Conservation (phyloP, 2,888 invertebrate genomes). For the Acrobasis suavella region DNA sequence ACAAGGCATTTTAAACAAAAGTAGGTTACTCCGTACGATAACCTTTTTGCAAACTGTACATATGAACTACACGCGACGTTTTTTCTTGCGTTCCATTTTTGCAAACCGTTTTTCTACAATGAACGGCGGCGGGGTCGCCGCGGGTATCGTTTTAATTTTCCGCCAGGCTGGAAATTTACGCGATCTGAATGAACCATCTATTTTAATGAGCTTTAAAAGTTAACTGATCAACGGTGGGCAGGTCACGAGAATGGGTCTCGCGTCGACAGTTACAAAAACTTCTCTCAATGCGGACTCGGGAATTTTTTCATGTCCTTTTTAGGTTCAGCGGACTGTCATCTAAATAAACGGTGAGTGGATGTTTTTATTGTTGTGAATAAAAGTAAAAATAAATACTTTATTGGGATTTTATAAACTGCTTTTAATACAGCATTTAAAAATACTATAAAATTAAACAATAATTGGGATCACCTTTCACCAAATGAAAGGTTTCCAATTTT, state of each 20-base stretch:
- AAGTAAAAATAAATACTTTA: not conserved
- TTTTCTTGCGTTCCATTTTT: constrained; percentile 59
- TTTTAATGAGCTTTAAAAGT: constrained; percentile 81
- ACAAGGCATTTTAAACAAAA: constrained; percentile 32
- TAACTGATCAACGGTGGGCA: constrained; percentile 65
- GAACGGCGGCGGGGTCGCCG: constrained; percentile 51
- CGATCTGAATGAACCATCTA: constrained; percentile 77
- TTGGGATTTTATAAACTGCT: not conserved
- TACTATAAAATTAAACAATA: not conserved
- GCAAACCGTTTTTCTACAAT: constrained; percentile 53
- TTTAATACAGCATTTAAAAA: not conserved
- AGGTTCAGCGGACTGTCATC: not conserved
- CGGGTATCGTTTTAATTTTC: constrained; percentile 81
- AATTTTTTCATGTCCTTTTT: constrained; percentile 12
- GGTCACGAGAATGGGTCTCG: constrained; percentile 34
- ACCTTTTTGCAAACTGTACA: constrained; percentile 59
- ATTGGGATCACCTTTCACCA: no score
- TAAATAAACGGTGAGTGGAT: not conserved
- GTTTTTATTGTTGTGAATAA: not conserved
- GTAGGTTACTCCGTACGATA: constrained; percentile 50
- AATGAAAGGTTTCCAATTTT: no score
- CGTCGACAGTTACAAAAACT: constrained; percentile 27
- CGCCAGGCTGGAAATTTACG: constrained; percentile 74
- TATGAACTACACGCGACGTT: constrained; percentile 61
- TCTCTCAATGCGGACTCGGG: constrained; percentile 26